Evolutionary conservation across 2,888 invertebrate genomes (phyloP).

Genomic region (Leucophora obtusa): DNA sequence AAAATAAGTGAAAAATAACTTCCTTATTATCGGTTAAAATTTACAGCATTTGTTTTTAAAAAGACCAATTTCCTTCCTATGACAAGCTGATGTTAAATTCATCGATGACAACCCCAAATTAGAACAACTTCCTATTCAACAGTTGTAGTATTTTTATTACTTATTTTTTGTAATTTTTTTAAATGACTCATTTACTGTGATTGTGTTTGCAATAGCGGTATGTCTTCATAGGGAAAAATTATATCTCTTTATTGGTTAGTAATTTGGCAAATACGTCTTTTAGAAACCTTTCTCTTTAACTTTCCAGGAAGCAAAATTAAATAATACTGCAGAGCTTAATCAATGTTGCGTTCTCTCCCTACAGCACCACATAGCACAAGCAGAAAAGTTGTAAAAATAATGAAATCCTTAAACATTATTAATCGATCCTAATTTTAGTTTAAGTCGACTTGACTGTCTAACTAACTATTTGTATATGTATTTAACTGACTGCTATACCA

Average conservation of each 20-base stretch:
- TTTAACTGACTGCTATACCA: not conserved
- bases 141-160: too few relatives aligned
- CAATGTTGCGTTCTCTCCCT: not conserved
- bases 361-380: not conserved
- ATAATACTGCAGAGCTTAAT: slow-evolving; percentile 65
- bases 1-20: too few relatives aligned
- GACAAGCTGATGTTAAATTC: too few relatives aligned
- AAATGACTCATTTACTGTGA: not conserved
- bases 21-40: too few relatives aligned
- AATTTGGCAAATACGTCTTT: not conserved
- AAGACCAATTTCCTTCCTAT: too few relatives aligned
- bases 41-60: too few relatives aligned
- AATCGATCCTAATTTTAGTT: not conserved
- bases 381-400: not conserved
- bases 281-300: slow-evolving; percentile 73
- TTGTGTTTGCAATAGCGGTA: not conserved
- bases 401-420: not conserved
- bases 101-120: too few relatives aligned
- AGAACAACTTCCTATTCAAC: too few relatives aligned
- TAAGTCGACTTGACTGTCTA: not conserved
- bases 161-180: too few relatives aligned
- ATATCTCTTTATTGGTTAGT: not conserved
- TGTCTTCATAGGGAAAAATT: slow-evolving; percentile 4
- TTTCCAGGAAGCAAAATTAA: slow-evolving; percentile 74
- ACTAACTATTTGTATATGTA: slow-evolving; percentile 57